Conservation (phyloP, 2,113 vertebrate species). For the Trichomycterus rosablanca region DNA sequence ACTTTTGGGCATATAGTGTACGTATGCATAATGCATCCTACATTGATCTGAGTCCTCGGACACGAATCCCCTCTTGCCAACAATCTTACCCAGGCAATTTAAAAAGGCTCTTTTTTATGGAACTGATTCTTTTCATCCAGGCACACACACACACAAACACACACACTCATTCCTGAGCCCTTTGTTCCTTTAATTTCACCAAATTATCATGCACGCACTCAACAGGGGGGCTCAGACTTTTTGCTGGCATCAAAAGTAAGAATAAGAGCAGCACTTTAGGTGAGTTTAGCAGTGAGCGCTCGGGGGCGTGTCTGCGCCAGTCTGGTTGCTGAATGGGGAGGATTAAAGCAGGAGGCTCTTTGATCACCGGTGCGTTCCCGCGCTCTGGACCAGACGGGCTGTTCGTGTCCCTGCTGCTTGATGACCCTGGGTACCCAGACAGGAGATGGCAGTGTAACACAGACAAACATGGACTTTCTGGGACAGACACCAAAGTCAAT, state of each 20-base stretch:
- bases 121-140: constrained; percentile 26
- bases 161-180: constrained; percentile 43
- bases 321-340: constrained; percentile 66
- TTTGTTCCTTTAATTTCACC: constrained; percentile 57
- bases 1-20: too few relatives aligned
- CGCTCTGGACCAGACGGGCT: constrained; percentile 29
- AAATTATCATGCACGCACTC: constrained; percentile 45
- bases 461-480: constrained; percentile 32
- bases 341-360: constrained; percentile 67
- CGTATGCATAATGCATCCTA: too few relatives aligned
- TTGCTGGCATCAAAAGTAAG: constrained; percentile 61
- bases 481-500: constrained; percentile 6
- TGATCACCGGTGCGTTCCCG: constrained; percentile 56
- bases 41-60: constrained; percentile 2
- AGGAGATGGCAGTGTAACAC: constrained; percentile 67
- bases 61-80: constrained; percentile 19
- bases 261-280: constrained; percentile 70
- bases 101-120: constrained; percentile 11
- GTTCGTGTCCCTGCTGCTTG: constrained; percentile 1
- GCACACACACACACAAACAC: constrained; percentile 24
- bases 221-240: constrained; percentile 58
- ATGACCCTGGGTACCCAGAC: constrained; percentile 56
- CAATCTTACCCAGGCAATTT: constrained; percentile 26
- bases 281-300: constrained; percentile 58
- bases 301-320: constrained; percentile 53